Base-by-base conservation (phyloP, 2,888 invertebrate genomes). In the Lepidochrysops patricia region DNA sequence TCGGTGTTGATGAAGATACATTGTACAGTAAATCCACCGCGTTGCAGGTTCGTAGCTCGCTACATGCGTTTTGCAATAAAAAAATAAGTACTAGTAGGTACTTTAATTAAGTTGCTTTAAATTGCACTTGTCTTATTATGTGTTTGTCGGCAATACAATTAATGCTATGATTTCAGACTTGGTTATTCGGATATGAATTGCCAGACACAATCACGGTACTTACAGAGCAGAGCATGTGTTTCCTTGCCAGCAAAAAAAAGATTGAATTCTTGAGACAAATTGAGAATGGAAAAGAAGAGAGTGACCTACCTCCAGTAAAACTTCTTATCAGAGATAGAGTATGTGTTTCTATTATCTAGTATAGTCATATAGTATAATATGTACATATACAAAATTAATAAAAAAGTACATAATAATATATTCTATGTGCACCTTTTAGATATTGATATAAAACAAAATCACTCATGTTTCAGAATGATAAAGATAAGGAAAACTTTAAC, bases 11-110 rank as follows among this genome's bases (percentile, higher is more conserved):
- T 79, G 97, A 98, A 77, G 98, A 98, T 72, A 94, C 96, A 66
- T 94, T 98, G 57, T 99, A 99, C 86, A 97, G 97, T 80, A 99
- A 99, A 89, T 98, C 98, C 3, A 96, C 96, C 67, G 95, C 99
- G 15, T 88, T 99, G 67, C 98, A 99, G 92, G 96, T 96, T 75
- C 72, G 76, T 68, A 64, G 15, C 6, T 71, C 67, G 72, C 68
- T 63, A 66, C 65, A 76, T 74, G 73, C 77, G 77, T 70, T 70
- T 65, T 61, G 57, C 57, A 32, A 27, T 13, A 7, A 49, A 48
- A 19, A 29, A 6, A 26, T 6, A 19, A 35, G 15, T 48, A 19
- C 1, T 1, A 48, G 2, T 32, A 13, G 23, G 1, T 49, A 19
- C 49, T 23, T 15, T 19, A 15, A 9, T 13, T 37, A 15, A 34